Evolutionary conservation across 2,113 vertebrate genomes (phyloP).

Genomic region (Petromus typicus): DNA sequence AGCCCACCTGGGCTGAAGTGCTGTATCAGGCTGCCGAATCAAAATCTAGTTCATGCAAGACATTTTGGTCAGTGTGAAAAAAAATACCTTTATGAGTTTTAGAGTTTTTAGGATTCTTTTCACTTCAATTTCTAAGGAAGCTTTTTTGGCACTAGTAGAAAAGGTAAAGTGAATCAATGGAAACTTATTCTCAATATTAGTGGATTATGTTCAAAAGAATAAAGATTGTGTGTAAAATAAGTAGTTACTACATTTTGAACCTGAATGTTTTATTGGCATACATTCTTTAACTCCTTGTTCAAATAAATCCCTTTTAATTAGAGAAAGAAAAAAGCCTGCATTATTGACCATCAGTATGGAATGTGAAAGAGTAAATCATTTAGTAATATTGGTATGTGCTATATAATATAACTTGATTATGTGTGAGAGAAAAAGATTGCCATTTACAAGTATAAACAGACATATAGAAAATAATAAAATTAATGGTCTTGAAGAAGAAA

Average conservation of each 20-base stretch:
- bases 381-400: conserved; percentile 7
- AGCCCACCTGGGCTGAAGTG: conserved; percentile 71
- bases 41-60: conserved; percentile 60
- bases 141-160: background rate
- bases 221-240: conserved; percentile 42
- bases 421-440: conserved; percentile 12
- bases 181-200: conserved; percentile 4
- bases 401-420: conserved; percentile 23
- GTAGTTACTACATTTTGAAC: conserved; percentile 51
- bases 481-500: conserved; percentile 3
- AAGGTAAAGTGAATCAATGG: background rate
- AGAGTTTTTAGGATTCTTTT: conserved; percentile 58
- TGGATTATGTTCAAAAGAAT: conserved; percentile 16
- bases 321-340: background rate
- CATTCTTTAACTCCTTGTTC: conserved; percentile 26
- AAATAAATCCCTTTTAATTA: conserved; percentile 30
- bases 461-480: conserved; percentile 13
- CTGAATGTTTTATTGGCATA: conserved; percentile 52
- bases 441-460: background rate
- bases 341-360: background rate
- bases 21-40: conserved; percentile 58
- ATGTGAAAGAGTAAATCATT: conserved; percentile 20
- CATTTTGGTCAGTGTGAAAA: conserved; percentile 28
- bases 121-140: background rate
- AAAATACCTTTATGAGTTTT: conserved; percentile 48